Evolutionary conservation across 2,113 vertebrate species (phyloP).

Genomic region (Choloepus hoffmanni): DNA sequence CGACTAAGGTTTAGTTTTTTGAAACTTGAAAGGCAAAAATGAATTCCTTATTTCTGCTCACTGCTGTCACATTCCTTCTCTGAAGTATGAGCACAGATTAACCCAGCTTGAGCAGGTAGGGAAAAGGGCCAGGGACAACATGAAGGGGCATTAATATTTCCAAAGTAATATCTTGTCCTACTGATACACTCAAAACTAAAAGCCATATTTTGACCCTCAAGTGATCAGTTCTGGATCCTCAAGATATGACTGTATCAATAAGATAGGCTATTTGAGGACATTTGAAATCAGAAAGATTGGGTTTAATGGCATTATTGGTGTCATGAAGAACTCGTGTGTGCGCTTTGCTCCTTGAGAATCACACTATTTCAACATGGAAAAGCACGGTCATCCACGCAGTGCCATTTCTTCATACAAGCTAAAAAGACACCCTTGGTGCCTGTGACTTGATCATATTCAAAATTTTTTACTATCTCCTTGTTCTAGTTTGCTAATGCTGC

Average conservation of each 20-base stretch:
- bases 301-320: no score
- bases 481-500: no score
- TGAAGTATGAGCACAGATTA: background rate
- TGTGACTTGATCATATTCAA: no score
- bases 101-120: background rate
- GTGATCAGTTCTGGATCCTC: background rate
- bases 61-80: background rate
- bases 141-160: background rate
- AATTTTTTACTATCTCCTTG: background rate
- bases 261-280: background rate
- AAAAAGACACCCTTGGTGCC: background rate
- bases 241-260: background rate
- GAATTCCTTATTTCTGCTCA: background rate
- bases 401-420: background rate
- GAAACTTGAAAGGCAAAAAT: background rate
- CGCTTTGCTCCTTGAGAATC: background rate
- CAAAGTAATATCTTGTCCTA: background rate
- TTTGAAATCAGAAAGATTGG: background rate
- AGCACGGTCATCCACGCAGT: fast-evolving
- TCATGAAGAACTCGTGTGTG: no score
- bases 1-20: background rate
- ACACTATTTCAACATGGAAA: background rate
- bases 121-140: background rate
- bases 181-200: background rate
- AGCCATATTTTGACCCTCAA: background rate